phyloP scores from a whole-genome alignment of 2,797 vertebrate genomes.

The Gila robusta region DNA sequence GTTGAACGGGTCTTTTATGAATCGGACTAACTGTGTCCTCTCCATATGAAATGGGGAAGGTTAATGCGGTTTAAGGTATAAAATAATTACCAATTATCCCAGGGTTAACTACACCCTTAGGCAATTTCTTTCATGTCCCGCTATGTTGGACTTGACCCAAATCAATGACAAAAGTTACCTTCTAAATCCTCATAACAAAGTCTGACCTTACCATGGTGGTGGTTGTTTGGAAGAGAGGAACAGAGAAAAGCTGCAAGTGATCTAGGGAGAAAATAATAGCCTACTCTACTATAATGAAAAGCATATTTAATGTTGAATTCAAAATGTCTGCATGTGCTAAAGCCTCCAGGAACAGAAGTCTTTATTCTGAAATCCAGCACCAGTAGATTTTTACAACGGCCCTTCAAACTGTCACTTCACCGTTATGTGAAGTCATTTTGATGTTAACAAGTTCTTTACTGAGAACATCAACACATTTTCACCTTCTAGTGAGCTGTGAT shows the following conservation, averaged over 20 bases:
- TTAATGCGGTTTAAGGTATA: constrained; percentile 65
- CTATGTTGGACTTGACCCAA: constrained; percentile 65
- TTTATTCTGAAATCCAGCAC: constrained; percentile 42
- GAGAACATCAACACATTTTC: constrained; percentile 48
- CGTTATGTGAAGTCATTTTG: constrained; percentile 41
- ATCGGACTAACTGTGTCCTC: constrained; percentile 47
- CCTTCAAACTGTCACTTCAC: constrained; percentile 44
- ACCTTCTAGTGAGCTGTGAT: constrained; percentile 41
- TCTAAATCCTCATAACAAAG: constrained; percentile 61
- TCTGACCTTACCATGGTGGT: constrained; percentile 45
- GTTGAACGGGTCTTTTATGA: constrained; percentile 25
- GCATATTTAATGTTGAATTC: constrained; percentile 32
- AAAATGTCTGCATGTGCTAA: constrained; percentile 6
- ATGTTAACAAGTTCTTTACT: constrained; percentile 49
- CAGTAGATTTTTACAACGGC: constrained; percentile 37
- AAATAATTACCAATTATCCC: constrained; percentile 68
- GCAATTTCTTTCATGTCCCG: constrained; percentile 60
- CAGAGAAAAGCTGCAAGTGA: background rate
- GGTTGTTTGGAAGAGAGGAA: background rate
- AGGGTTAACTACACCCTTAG: constrained; percentile 66
- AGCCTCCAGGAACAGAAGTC: constrained; percentile 23
- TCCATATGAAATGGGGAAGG: constrained; percentile 60
- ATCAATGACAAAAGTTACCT: constrained; percentile 64
- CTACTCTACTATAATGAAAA: constrained; percentile 16
- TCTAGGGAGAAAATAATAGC: background rate